Evolutionary conservation across 53 echinoderm and acorn worm genomes (phyloP).

Genomic region (Pentamera pediparva): DNA sequence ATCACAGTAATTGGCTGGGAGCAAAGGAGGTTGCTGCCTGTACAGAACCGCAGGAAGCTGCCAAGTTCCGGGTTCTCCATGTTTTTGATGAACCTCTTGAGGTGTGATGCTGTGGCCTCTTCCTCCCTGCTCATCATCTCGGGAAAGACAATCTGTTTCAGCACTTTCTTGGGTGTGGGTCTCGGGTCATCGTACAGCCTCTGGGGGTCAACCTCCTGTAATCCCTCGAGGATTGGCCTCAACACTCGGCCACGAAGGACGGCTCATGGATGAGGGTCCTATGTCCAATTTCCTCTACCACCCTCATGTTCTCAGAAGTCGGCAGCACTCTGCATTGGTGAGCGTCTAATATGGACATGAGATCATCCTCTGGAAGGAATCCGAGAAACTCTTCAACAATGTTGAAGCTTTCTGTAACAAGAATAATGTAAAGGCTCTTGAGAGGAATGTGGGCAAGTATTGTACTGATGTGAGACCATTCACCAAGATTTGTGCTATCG

Average conservation of each 20-base stretch:
- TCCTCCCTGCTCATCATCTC: background rate
- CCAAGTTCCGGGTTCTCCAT: background rate
- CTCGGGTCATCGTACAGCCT: background rate
- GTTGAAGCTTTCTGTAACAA: no score
- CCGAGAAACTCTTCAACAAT: background rate
- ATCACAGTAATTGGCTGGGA: background rate
- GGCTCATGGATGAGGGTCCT: constrained; percentile 7
- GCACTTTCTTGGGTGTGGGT: constrained; percentile 14
- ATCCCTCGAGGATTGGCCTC: background rate
- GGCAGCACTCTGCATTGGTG: constrained; percentile 12
- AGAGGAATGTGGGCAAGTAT: background rate
- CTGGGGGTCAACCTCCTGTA: background rate
- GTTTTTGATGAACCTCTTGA: constrained; percentile 8
- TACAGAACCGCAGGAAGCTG: constrained; percentile 4
- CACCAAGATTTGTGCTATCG: no score
- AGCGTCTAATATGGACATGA: background rate
- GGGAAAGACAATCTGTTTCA: background rate
- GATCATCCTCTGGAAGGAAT: constrained; percentile 3
- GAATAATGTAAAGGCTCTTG: no score
- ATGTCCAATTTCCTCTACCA: background rate
- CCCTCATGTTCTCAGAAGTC: background rate
- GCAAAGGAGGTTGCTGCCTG: background rate
- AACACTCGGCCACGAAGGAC: constrained; percentile 6
- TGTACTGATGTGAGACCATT: no score
- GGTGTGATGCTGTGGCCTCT: background rate